Conservation (phyloP, 2,113 vertebrate species). For the Benitochromis conjunctus region DNA sequence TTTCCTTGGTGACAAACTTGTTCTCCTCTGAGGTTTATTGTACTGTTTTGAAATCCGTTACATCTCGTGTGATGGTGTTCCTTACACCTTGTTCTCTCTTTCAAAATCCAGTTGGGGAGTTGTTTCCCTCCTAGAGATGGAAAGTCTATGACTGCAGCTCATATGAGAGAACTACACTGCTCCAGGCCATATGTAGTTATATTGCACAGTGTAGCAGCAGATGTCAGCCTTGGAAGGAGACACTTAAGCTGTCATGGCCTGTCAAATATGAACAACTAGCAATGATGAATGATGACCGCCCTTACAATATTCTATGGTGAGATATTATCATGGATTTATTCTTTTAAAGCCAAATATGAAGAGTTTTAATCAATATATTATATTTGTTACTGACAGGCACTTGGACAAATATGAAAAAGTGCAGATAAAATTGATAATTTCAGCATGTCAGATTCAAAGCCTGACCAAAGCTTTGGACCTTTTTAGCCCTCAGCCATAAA, state of each 20-base stretch:
- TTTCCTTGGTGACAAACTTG: background rate
- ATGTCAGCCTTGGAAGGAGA: slow-evolving; percentile 5
- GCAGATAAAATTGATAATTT: background rate
- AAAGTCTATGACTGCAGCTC: background rate
- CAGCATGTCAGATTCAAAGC: background rate
- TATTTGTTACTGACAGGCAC: background rate
- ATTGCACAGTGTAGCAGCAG: background rate
- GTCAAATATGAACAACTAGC: slow-evolving; percentile 12
- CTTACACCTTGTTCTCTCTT: background rate
- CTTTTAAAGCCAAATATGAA: background rate
- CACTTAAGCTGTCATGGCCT: slow-evolving; percentile 6
- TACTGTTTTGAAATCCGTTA: background rate
- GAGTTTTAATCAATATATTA: background rate
- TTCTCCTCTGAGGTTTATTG: background rate
- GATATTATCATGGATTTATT: background rate
- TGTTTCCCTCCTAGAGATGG: background rate
- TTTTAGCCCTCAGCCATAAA: background rate
- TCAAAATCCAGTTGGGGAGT: slow-evolving; percentile 5
- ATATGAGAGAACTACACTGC: slow-evolving; percentile 4
- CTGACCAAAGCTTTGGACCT: background rate
- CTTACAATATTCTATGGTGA: background rate
- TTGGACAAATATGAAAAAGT: background rate
- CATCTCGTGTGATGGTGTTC: background rate
- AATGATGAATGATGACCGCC: slow-evolving; percentile 15
- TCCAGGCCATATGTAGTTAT: slow-evolving; percentile 1